Evolutionary conservation across 1,140 invertebrate species (phyloP).

Genomic region (Nasonia giraulti): DNA sequence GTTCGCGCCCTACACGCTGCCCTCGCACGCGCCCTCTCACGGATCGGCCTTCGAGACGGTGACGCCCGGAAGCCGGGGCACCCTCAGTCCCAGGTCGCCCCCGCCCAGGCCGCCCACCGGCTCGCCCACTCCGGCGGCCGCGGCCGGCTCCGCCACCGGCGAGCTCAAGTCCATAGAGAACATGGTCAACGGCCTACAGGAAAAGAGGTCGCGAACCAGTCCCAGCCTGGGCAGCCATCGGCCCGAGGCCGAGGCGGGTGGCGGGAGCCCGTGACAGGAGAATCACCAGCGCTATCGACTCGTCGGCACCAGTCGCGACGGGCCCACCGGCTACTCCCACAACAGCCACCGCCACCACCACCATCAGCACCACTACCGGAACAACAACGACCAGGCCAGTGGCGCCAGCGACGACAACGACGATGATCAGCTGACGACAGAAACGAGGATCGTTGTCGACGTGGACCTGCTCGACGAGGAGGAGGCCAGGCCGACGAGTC

Average conservation of each 20-base stretch:
- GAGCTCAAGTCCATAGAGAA: slow-evolving; percentile 97
- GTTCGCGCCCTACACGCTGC: slow-evolving; percentile 90
- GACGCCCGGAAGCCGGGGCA: slow-evolving; percentile 79
- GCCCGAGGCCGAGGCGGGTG: slow-evolving; percentile 61
- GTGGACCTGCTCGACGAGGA: slow-evolving; percentile 4
- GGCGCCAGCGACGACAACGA: slow-evolving; percentile 61
- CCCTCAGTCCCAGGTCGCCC: slow-evolving; percentile 81
- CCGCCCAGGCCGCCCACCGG: slow-evolving; percentile 76
- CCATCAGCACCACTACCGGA: background rate
- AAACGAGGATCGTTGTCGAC: background rate
- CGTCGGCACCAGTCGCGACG: background rate
- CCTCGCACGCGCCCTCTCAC: slow-evolving; percentile 78
- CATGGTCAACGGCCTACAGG: slow-evolving; percentile 95
- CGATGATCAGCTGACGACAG: slow-evolving; percentile 42
- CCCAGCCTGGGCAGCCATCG: slow-evolving; percentile 63
- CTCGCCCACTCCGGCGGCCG: slow-evolving; percentile 76
- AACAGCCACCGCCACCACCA: background rate
- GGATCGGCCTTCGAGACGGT: slow-evolving; percentile 91
- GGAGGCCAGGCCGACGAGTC: background rate
- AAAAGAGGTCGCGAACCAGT: slow-evolving; percentile 75
- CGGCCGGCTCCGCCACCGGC: slow-evolving; percentile 72
- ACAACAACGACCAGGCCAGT: slow-evolving; percentile 47
- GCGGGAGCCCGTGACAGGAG: slow-evolving; percentile 74
- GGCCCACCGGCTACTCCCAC: no score
- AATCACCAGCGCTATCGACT: slow-evolving; percentile 60